These are phyloP conservation scores for Dynastes grantii DNA, from an alignment of 2,888 invertebrate genomes.

Conservation along the genomic window DNA sequence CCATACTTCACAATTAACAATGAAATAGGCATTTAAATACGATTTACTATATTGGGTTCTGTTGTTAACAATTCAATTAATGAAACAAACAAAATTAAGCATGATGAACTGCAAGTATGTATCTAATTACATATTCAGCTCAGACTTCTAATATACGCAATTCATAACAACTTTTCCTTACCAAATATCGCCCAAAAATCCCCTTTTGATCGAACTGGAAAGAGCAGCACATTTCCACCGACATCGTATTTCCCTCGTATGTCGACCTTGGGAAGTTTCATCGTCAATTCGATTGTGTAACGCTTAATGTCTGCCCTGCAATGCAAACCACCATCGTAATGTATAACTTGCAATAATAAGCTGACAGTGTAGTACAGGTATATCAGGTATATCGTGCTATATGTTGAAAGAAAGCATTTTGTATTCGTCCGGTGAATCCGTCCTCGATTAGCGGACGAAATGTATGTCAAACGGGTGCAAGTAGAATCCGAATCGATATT, in stretches of 20 bases:
- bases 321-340: slow-evolving; percentile 45
- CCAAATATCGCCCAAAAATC: slow-evolving; percentile 88
- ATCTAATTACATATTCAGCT: no score
- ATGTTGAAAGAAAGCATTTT: slow-evolving; percentile 35
- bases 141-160: no score
- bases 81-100: no score
- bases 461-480: slow-evolving; percentile 43
- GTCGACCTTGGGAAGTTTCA: slow-evolving; percentile 80
- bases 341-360: slow-evolving; percentile 12
- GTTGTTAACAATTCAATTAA: no score
- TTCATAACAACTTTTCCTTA: slow-evolving; percentile 62
- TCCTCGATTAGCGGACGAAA: slow-evolving; percentile 11
- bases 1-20: no score
- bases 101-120: no score
- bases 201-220: slow-evolving; percentile 85
- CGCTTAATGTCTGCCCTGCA: slow-evolving; percentile 76
- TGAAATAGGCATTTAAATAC: no score
- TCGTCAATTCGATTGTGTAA: slow-evolving; percentile 76
- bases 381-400: no score
- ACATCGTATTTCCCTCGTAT: slow-evolving; percentile 85
- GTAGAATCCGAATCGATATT: not conserved
- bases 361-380: not conserved
- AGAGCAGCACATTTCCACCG: slow-evolving; percentile 82
- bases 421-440: slow-evolving; percentile 17
- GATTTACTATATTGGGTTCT: no score